A percentile compares a stretch with the other conserved stretches of the same genome.
These are phyloP conservation scores for Amia ocellicauda DNA, from an alignment of 2,113 vertebrate species.

Conservation along the genomic window DNA sequence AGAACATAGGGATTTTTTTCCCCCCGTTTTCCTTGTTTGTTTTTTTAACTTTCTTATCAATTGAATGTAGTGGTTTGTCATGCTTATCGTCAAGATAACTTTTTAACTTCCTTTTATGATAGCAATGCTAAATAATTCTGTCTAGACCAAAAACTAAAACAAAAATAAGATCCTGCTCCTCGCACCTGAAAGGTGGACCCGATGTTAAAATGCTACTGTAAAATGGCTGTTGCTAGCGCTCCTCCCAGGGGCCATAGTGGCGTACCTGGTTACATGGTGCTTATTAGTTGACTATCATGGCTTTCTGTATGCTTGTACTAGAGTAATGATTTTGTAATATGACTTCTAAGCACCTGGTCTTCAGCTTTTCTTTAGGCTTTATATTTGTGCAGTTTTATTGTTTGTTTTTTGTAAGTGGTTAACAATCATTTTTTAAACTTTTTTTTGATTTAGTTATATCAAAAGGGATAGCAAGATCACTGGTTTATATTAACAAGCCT, in stretches of 20 bases:
- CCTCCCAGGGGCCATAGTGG: constrained; percentile 21
- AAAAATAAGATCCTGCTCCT: constrained; percentile 46
- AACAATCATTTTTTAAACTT: constrained; percentile 70
- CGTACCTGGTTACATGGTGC: constrained; percentile 33
- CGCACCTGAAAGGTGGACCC: constrained; percentile 38
- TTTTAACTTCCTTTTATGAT: constrained; percentile 64
- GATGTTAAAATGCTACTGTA: constrained; percentile 13
- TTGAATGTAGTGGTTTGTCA: constrained; percentile 80
- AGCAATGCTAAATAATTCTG: constrained; percentile 60
- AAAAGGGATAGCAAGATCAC: constrained; percentile 63
- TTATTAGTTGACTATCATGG: constrained; percentile 31
- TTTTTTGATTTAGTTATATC: constrained; percentile 60
- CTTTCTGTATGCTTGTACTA: no score
- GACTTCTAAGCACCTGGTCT: constrained; percentile 44
- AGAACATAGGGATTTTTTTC: constrained; percentile 55
- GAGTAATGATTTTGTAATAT: constrained; percentile 40
- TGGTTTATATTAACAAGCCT: constrained; percentile 57
- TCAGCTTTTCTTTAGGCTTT: constrained; percentile 32
- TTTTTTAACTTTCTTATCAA: constrained; percentile 71
- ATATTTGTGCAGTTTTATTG: constrained; percentile 49
- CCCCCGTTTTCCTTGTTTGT: constrained; percentile 58
- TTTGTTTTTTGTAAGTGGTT: constrained; percentile 56
- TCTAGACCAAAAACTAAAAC: constrained; percentile 77
- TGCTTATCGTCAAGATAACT: constrained; percentile 60
- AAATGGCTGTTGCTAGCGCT: constrained; percentile 28